Base-by-base conservation (phyloP, 1,140 invertebrate species). In the Melanaphis sacchari region DNA sequence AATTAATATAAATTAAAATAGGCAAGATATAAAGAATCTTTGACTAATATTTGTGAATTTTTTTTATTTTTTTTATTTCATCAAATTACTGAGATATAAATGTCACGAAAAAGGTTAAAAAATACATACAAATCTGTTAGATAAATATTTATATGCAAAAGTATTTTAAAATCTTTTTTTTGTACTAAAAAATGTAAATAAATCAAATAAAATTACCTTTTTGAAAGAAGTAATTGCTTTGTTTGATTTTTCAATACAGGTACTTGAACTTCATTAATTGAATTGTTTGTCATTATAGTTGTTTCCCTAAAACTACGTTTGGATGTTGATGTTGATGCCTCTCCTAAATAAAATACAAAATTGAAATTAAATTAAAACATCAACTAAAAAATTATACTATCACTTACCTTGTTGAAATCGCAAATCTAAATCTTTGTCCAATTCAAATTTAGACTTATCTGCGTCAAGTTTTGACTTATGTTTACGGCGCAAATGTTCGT, bases 141-240 rank as follows among this genome's bases (percentile, higher is more conserved):
- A 81, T 81, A 81, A 81, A 38, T 81, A 38, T 81, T 81, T 38
- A 81, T 38, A 81, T 36, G 15, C 76, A 81, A 81, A 81, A 1
- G n/a, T 38, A 81, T 81, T 81, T 81, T 81, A 81, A 38, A 38
- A 15, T 38, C n/a, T 81, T 81, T 38, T 81, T 81, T 81, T 81
- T 81, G n/a, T 81, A 81, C 76, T 81, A 38, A 81, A 81, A 81
- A 36, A 81, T 81, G 76, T 81, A 81, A 81, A 81, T 36, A 38
- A 81, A 81, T 81, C 76, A 81, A 81, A 81, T 81, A 81, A 81
- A 81, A 81, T 81, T 81, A 81, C 76, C 76, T 81, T 81, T 81
- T 81, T 81, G 76, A 81, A 81, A 81, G 36, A 81, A 81, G 76
- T 81, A 81, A 81, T 81, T 81, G 36, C n/a, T 81, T 81, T 81